phyloP scores from a whole-genome alignment of 2,113 vertebrate genomes.

The Myotis yumanensis region DNA sequence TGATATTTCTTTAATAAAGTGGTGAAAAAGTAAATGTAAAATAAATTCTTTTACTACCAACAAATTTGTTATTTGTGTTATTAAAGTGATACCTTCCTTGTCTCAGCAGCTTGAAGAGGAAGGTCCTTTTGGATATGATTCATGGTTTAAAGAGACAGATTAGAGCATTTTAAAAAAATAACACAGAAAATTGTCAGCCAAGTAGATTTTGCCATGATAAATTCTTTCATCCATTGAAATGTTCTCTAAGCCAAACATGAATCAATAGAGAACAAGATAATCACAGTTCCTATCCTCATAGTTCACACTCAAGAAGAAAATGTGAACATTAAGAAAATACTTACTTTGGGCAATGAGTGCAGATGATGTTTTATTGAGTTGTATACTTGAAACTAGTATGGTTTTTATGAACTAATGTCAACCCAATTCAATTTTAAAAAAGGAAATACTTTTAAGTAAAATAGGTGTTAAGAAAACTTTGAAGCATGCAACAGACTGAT shows the following conservation, averaged over 20 bases:
- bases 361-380: background rate
- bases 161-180: background rate
- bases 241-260: background rate
- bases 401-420: background rate
- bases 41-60: background rate
- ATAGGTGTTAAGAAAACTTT: background rate
- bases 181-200: background rate
- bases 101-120: background rate
- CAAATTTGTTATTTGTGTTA: background rate
- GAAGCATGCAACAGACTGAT: too few species aligned
- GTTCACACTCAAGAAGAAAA: background rate
- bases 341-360: background rate
- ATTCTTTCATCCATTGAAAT: background rate
- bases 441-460: background rate
- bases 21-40: slow-evolving; percentile 2
- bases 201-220: background rate
- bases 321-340: background rate
- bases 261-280: background rate
- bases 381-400: background rate
- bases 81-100: background rate
- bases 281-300: background rate
- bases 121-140: background rate
- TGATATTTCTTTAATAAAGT: background rate
- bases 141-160: background rate
- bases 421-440: background rate